A percentile compares a stretch with the other conserved stretches of the same genome.
These are phyloP conservation scores for Slavum lentiscoides DNA, from an alignment of 2,888 invertebrate genomes.

Conservation along the genomic window DNA sequence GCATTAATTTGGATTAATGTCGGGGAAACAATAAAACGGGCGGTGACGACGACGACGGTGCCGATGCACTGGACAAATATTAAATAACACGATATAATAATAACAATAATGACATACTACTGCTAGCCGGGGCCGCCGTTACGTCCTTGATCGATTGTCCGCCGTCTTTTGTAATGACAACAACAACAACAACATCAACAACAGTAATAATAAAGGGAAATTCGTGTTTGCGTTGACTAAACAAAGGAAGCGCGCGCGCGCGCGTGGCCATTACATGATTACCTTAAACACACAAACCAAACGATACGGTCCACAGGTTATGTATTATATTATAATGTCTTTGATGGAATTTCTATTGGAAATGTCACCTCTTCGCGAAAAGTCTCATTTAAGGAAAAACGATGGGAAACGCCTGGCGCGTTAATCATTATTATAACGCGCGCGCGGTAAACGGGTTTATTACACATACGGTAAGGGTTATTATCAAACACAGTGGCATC, in stretches of 20 bases:
- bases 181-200: constrained; percentile 12
- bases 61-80: constrained; percentile 44
- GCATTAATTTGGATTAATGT: constrained; percentile 50
- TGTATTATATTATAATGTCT: constrained; percentile 44
- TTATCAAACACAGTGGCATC: no score
- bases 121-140: neutral
- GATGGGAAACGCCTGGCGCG: no score
- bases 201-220: constrained; percentile 46
- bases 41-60: constrained; percentile 40
- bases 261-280: constrained; percentile 53
- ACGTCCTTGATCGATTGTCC: constrained; percentile 49
- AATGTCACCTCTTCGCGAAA: neutral
- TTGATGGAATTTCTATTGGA: constrained; percentile 30
- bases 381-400: no score
- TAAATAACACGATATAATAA: constrained; percentile 46
- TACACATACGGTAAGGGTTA: no score
- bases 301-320: constrained; percentile 52
- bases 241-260: constrained; percentile 27
- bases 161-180: constrained; percentile 48
- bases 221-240: constrained; percentile 39
- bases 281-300: constrained; percentile 53
- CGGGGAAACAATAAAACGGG: constrained; percentile 27
- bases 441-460: no score
- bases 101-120: constrained; percentile 49
- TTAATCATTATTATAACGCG: no score